Evolutionary conservation across 2,113 vertebrate species (phyloP).

Genomic region (Corapipo altera): DNA sequence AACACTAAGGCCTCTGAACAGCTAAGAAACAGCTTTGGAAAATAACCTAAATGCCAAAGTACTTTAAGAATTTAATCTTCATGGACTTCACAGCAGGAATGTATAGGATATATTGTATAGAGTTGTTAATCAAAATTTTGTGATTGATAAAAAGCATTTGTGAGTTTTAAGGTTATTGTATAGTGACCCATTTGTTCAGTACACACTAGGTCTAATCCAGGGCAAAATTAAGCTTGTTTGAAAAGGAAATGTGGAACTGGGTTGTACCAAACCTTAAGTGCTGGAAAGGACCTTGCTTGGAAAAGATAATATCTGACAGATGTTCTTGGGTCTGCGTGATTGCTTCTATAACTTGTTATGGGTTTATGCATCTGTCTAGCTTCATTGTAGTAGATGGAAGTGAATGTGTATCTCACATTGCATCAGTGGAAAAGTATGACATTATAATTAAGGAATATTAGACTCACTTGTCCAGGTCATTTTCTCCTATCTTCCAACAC

Average conservation of each 20-base stretch:
- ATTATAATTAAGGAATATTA: background rate
- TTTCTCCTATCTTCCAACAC: background rate
- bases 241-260: background rate
- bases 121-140: background rate
- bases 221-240: background rate
- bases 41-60: conserved; percentile 22
- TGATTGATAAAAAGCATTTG: background rate
- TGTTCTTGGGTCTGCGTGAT: background rate
- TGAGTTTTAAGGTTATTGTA: background rate
- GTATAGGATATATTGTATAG: background rate
- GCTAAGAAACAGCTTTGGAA: conserved; percentile 28
- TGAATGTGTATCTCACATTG: background rate
- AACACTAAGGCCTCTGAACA: conserved; percentile 21
- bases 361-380: background rate
- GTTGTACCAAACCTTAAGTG: background rate
- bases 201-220: background rate
- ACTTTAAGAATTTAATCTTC: background rate
- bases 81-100: background rate
- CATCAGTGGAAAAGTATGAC: background rate
- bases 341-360: background rate
- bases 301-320: background rate
- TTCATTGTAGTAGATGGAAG: background rate
- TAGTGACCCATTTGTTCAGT: background rate
- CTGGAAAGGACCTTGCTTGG: background rate
- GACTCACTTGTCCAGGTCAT: background rate